Percentiles rank a stretch among this genome's conserved stretches.
Conservation (phyloP, 2,888 invertebrate species). For the Nemotelus pantherinus region DNA sequence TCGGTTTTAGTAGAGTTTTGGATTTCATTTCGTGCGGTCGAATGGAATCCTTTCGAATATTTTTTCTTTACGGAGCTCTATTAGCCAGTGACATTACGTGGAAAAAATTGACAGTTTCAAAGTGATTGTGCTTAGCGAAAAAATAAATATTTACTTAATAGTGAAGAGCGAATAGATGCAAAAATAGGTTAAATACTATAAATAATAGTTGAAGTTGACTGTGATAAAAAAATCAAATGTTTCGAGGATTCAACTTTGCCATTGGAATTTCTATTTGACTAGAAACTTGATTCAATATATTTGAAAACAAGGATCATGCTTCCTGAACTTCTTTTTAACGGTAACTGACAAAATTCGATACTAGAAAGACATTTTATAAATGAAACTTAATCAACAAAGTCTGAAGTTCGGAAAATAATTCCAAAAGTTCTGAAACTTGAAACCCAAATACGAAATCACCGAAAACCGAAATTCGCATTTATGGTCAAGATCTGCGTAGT, state of each 20-base stretch:
- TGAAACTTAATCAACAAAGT: not conserved
- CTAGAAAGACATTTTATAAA: not conserved
- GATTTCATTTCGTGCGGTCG: conserved; percentile 62
- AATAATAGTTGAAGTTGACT: too few relatives aligned
- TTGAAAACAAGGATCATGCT: conserved; percentile 46
- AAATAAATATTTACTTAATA: too few relatives aligned
- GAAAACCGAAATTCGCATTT: conserved; percentile 8
- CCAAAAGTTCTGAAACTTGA: not conserved
- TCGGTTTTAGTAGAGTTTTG: conserved; percentile 65
- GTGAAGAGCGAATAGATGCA: too few relatives aligned
- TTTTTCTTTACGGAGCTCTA: not conserved
- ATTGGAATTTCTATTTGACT: not conserved
- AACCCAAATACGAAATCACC: not conserved
- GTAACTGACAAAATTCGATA: conserved; percentile 43
- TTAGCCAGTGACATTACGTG: not conserved
- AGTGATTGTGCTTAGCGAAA: too few relatives aligned
- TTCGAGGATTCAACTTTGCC: too few relatives aligned
- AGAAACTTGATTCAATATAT: not conserved
- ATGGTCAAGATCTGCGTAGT: not conserved
- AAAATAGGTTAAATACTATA: too few relatives aligned
- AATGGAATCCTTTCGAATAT: conserved; percentile 31
- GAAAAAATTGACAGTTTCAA: not conserved
- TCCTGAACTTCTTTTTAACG: conserved; percentile 51
- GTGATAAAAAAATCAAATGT: too few relatives aligned
- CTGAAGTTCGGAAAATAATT: too few relatives aligned